A percentile compares a stretch with the other conserved stretches of the same genome.
Evolutionary conservation across 1,140 invertebrate species (phyloP).

Genomic region (Plectrocnemia conspersa): DNA sequence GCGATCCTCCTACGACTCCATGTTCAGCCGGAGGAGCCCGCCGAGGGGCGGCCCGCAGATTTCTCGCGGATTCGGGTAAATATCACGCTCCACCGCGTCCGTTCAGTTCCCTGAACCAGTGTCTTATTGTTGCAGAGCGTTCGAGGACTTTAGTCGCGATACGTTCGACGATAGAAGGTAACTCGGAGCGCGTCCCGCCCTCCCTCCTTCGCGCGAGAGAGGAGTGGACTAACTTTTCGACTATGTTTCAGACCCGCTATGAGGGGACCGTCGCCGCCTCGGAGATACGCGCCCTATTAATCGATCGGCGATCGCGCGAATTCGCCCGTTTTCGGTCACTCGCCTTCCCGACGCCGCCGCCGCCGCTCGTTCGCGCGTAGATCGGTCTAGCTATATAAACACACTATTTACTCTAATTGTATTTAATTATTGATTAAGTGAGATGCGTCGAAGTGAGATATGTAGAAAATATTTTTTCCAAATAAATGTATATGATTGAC

Average conservation of each 20-base stretch:
- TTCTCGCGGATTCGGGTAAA: conserved; percentile 44
- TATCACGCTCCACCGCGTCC: conserved; percentile 7
- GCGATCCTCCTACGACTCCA: conserved; percentile 64
- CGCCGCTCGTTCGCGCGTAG: not conserved
- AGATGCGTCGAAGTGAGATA: conserved; percentile 17
- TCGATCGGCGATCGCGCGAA: too few species aligned
- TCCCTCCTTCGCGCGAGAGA: too few species aligned
- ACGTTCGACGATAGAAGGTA: conserved; percentile 80
- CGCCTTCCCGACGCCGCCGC: not conserved
- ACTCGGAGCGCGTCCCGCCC: conserved; percentile 33
- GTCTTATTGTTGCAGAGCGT: conserved; percentile 55
- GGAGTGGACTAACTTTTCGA: conserved; percentile 34
- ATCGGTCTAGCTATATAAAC: not conserved
- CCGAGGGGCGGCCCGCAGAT: conserved; percentile 54
- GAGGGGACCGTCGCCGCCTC: conserved; percentile 68
- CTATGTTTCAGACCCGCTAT: conserved; percentile 62
- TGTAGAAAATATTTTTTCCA: conserved; percentile 33
- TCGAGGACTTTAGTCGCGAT: conserved; percentile 80
- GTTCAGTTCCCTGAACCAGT: conserved; percentile 11
- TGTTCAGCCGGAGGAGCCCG: conserved; percentile 76
- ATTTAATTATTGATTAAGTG: conserved; percentile 6
- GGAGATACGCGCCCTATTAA: conserved; percentile 77
- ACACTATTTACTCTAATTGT: not conserved
- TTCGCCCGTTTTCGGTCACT: not conserved
- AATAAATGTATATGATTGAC: conserved; percentile 17